Evolutionary conservation across 64 coral and sea anemone species (phyloP).

Genomic region (Anthopleura sola): DNA sequence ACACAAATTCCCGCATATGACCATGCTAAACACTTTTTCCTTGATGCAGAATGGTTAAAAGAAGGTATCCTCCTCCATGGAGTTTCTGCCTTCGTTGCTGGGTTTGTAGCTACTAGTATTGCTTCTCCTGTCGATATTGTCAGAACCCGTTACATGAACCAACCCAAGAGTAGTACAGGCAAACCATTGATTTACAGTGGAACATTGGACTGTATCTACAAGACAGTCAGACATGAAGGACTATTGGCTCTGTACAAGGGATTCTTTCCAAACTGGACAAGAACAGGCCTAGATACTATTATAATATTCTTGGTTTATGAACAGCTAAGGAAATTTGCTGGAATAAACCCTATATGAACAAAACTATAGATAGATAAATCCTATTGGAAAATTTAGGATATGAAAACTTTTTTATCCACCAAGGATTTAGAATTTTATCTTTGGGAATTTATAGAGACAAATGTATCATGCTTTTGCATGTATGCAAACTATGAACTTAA

Average conservation of each 20-base stretch:
- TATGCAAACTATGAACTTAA: too few species aligned
- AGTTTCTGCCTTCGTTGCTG: conserved; percentile 72
- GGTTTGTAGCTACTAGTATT: conserved; percentile 76
- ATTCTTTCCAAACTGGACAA: conserved; percentile 97
- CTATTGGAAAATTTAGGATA: too few species aligned
- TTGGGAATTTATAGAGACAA: too few species aligned
- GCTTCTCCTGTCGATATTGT: conserved; percentile 93
- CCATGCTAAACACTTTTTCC: conserved; percentile 76
- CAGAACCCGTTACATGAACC: conserved; percentile 87
- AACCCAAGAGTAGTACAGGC: conserved; percentile 53
- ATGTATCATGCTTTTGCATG: too few species aligned
- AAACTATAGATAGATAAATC: background rate
- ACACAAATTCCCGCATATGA: conserved; percentile 88
- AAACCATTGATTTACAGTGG: conserved; percentile 58
- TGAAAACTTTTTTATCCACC: too few species aligned
- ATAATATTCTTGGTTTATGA: conserved; percentile 98
- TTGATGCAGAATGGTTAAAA: conserved; percentile 61
- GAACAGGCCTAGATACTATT: conserved; percentile 88
- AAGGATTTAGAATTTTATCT: too few species aligned
- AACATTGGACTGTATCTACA: conserved; percentile 70
- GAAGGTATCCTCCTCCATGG: conserved; percentile 69
- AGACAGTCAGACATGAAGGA: conserved; percentile 82
- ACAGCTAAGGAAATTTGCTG: conserved; percentile 68
- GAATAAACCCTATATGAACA: conserved; percentile 70
- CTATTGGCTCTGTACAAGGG: conserved; percentile 88